Conservation (phyloP, 2,797 vertebrate species). For the Limosa lapponica region DNA sequence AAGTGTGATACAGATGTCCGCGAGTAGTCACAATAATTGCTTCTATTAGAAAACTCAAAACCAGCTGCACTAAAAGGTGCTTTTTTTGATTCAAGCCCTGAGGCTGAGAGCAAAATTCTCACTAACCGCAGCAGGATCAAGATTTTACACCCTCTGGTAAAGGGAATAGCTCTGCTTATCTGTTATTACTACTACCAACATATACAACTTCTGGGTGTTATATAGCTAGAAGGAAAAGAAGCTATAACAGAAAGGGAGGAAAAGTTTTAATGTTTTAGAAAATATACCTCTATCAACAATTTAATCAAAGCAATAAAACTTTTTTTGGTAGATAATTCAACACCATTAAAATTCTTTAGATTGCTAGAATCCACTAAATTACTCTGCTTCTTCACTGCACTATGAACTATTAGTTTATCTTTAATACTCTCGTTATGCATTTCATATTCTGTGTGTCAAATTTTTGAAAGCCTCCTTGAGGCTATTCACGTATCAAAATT, state of each 20-base stretch:
- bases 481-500: slow-evolving; percentile 1
- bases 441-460: background rate
- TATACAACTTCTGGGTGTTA: background rate
- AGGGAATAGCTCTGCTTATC: background rate
- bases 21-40: background rate
- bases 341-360: background rate
- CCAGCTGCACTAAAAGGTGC: background rate
- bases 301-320: background rate
- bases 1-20: background rate
- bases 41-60: background rate
- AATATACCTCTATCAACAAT: background rate
- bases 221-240: background rate
- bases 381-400: background rate
- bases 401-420: background rate
- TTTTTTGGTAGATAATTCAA: background rate
- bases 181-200: background rate
- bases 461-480: background rate
- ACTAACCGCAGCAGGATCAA: background rate
- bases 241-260: background rate
- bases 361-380: background rate
- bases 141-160: background rate
- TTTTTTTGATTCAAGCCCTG: background rate
- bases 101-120: background rate
- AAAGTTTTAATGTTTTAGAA: background rate
- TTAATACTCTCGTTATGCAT: background rate